These are phyloP conservation scores for Sinodicranocentrus sp. DNA, from an alignment of 2,888 invertebrate genomes.

Conservation along the genomic window DNA sequence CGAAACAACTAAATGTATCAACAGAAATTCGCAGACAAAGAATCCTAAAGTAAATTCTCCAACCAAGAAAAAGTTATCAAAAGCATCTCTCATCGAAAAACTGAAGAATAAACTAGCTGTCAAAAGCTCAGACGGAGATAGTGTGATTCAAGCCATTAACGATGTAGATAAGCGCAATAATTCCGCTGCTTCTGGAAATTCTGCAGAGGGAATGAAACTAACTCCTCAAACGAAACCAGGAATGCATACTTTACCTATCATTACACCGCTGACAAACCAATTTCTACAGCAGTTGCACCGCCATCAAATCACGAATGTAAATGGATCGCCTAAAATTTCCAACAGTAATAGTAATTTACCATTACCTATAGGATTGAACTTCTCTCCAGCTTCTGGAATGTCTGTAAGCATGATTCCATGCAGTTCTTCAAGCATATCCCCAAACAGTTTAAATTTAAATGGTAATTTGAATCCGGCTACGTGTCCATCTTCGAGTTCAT, in stretches of 20 bases:
- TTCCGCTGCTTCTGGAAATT: neutral
- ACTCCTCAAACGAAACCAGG: too few relatives aligned
- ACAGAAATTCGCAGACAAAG: too few relatives aligned
- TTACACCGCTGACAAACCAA: constrained; percentile 12
- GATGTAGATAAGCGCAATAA: constrained; percentile 54
- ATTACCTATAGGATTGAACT: constrained; percentile 46
- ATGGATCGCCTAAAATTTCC: neutral
- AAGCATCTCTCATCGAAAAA: neutral
- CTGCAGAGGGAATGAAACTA: too few relatives aligned
- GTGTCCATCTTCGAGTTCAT: neutral
- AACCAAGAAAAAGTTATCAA: neutral
- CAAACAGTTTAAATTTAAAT: constrained; percentile 15
- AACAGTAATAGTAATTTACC: neutral
- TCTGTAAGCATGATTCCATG: constrained; percentile 62
- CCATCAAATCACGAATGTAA: neutral
- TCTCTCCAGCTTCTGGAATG: constrained; percentile 61
- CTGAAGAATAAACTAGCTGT: neutral
- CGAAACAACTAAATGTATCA: neutral
- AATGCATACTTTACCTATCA: constrained; percentile 23
- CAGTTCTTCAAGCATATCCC: neutral
- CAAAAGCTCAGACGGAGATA: constrained; percentile 24
- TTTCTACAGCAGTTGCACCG: constrained; percentile 19
- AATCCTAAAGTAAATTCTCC: neutral
- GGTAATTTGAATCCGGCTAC: too few relatives aligned
- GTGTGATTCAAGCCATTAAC: constrained; percentile 52